Conservation (phyloP, 1,140 invertebrate genomes). For the Augochlora pura region DNA sequence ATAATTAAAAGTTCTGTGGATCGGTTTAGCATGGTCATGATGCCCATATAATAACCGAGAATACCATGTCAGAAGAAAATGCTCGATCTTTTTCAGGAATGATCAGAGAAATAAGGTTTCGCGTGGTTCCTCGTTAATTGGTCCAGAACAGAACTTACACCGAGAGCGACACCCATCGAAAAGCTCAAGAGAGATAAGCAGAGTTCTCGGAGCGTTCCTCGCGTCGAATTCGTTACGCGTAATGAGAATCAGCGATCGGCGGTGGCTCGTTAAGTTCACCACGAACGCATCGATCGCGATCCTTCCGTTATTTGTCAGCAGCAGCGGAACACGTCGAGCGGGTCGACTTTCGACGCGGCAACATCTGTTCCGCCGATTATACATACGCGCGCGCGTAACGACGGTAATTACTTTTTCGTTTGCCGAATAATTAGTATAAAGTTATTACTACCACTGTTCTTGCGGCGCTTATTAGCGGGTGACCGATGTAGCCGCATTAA, state of each 20-base stretch:
- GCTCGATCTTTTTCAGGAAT: too few species aligned
- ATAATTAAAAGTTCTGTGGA: too few species aligned
- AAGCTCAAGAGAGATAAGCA: neutral
- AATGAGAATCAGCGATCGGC: conserved; percentile 33
- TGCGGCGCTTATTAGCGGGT: conserved; percentile 20
- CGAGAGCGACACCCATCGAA: neutral
- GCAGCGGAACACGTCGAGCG: conserved; percentile 27
- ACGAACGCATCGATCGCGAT: conserved; percentile 40
- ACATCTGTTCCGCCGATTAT: conserved; percentile 56
- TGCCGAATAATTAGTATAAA: conserved; percentile 34
- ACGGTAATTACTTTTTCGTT: conserved; percentile 45
- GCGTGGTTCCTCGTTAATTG: neutral
- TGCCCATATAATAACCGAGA: too few species aligned
- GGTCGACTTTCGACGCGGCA: conserved; percentile 51
- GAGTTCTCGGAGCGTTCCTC: neutral
- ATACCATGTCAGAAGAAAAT: too few species aligned
- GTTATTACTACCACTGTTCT: conserved; percentile 32
- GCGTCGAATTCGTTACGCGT: conserved; percentile 33
- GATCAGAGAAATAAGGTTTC: too few species aligned
- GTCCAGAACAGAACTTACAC: neutral
- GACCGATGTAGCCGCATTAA: conserved; percentile 16
- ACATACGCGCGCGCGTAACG: conserved; percentile 35
- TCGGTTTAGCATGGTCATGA: too few species aligned
- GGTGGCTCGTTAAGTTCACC: conserved; percentile 29
- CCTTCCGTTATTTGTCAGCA: conserved; percentile 54